A percentile compares a stretch with the other conserved stretches of the same genome.
Conservation (phyloP, 2,113 vertebrate species). For the Morphnarchus princeps region DNA sequence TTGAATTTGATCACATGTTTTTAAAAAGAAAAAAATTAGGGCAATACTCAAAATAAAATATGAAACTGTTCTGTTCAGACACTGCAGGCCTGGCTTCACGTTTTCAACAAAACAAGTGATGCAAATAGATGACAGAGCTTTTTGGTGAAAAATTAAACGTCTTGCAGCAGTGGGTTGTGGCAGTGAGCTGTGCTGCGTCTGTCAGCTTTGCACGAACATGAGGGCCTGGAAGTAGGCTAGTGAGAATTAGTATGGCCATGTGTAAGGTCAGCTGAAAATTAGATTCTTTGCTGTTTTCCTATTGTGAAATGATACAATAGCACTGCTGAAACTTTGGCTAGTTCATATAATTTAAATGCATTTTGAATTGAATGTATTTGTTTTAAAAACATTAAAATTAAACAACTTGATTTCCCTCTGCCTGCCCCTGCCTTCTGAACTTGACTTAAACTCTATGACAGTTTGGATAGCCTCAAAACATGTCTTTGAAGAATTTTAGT, state of each 20-base stretch:
- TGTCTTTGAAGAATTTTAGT: not conserved
- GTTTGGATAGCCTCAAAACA: not conserved
- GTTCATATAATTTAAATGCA: not conserved
- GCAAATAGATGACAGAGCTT: not conserved
- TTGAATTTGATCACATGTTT: not conserved
- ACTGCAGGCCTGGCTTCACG: not conserved
- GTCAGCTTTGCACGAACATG: accelerated
- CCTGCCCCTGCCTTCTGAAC: not conserved
- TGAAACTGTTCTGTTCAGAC: not conserved
- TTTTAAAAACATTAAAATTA: not conserved
- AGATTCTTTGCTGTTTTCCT: not conserved
- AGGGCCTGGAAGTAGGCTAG: not conserved
- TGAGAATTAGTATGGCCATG: not conserved
- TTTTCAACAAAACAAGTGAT: not conserved
- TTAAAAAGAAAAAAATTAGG: not conserved
- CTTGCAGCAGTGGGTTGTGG: not conserved
- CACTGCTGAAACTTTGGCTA: not conserved
- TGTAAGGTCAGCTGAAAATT: not conserved
- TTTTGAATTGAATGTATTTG: not conserved
- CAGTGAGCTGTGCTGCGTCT: not conserved
- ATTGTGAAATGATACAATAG: not conserved
- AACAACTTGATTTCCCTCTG: not conserved
- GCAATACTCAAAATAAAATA: not conserved
- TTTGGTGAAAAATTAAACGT: not conserved
- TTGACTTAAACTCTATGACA: not conserved